phyloP scores from a whole-genome alignment of 2,888 invertebrate species.

The Cantharis nigra region DNA sequence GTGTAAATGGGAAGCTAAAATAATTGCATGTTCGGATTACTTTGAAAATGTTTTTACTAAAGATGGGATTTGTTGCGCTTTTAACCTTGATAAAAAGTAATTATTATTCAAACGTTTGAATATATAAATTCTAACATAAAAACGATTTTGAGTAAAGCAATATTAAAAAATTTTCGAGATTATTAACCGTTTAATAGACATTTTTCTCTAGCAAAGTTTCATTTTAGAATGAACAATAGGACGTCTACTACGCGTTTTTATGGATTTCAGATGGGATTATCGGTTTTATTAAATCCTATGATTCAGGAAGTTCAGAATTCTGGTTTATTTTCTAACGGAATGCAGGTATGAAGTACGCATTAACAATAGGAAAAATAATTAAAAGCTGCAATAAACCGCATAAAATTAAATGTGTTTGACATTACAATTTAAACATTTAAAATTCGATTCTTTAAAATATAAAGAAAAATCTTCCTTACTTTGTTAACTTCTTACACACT shows the following conservation, averaged over 20 bases:
- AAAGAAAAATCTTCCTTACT: too few relatives aligned
- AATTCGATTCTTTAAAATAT: too few relatives aligned
- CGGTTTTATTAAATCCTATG: slow-evolving; percentile 43
- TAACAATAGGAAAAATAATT: background rate
- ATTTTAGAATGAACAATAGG: slow-evolving; percentile 1
- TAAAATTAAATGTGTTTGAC: too few relatives aligned
- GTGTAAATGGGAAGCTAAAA: slow-evolving; percentile 47
- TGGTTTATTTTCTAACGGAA: slow-evolving; percentile 36
- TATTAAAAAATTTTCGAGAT: background rate
- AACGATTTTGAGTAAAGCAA: background rate
- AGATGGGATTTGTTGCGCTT: slow-evolving; percentile 52
- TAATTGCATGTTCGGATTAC: slow-evolving; percentile 41
- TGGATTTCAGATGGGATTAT: slow-evolving; percentile 44
- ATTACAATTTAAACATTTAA: too few relatives aligned
- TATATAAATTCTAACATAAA: background rate
- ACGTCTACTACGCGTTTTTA: slow-evolving; percentile 33
- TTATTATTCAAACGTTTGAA: background rate
- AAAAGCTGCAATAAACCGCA: too few relatives aligned
- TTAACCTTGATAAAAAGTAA: slow-evolving; percentile 45
- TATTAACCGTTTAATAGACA: background rate
- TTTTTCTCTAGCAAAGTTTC: background rate
- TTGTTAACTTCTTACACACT: too few relatives aligned
- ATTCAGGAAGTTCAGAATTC: slow-evolving; percentile 35
- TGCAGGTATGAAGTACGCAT: slow-evolving; percentile 37
- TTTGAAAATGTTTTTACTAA: slow-evolving; percentile 44